phyloP scores from a whole-genome alignment of 2,888 invertebrate species.

The Chloromyia formosa region DNA sequence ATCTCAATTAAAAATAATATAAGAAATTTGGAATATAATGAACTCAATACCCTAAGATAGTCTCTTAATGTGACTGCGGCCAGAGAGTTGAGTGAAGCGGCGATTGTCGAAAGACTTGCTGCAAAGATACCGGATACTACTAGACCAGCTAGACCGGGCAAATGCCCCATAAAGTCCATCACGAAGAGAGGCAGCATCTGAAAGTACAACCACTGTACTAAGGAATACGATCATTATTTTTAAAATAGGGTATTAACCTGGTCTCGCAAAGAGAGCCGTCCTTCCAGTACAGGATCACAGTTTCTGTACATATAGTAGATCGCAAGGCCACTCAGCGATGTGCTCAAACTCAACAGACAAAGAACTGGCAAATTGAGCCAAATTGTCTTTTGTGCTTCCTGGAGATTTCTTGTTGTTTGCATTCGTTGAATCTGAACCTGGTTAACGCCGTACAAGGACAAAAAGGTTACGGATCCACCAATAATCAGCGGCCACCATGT shows the following conservation, averaged over 20 bases:
- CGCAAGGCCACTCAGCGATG: constrained; percentile 80
- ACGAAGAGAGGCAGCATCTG: constrained; percentile 80
- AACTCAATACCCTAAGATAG: constrained; percentile 69
- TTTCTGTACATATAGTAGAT: constrained; percentile 84
- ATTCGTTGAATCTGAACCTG: constrained; percentile 84
- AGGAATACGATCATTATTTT: too few relatives aligned
- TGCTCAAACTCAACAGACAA: constrained; percentile 75
- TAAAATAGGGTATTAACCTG: constrained; percentile 64
- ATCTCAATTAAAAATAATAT: too few relatives aligned
- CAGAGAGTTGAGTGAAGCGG: constrained; percentile 88
- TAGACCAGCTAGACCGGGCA: constrained; percentile 85
- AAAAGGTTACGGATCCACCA: constrained; percentile 83
- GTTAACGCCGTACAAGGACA: constrained; percentile 86
- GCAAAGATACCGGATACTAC: constrained; percentile 93
- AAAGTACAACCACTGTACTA: too few relatives aligned
- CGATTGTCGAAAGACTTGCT: constrained; percentile 90
- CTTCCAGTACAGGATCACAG: constrained; percentile 79
- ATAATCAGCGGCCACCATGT: constrained; percentile 83
- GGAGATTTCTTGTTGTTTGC: constrained; percentile 75
- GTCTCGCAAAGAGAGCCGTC: constrained; percentile 73
- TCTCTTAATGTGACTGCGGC: constrained; percentile 91
- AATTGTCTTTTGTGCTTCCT: constrained; percentile 75
- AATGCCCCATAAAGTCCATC: constrained; percentile 75
- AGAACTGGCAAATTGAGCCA: constrained; percentile 87
- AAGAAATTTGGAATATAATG: too few relatives aligned